Conservation (phyloP, 1,140 invertebrate genomes). For the Brachionus calyciflorus region DNA sequence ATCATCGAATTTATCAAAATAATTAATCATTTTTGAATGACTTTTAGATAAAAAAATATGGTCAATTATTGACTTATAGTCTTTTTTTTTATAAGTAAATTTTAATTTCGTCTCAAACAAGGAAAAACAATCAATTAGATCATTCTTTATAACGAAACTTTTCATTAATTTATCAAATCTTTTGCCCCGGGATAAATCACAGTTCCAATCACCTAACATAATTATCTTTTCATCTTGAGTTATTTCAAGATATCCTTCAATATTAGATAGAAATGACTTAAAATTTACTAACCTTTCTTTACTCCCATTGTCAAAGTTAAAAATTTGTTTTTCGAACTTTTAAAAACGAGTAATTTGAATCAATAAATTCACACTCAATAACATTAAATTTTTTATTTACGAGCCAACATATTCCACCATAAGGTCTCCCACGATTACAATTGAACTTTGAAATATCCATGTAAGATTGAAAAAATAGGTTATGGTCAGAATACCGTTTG, state of each 20-base stretch:
- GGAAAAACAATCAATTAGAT: too few species aligned
- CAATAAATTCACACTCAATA: too few species aligned
- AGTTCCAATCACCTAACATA: too few species aligned
- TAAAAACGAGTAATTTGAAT: background rate
- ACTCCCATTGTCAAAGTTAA: constrained; percentile 18
- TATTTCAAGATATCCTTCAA: background rate
- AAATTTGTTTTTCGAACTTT: background rate
- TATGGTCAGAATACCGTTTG: constrained; percentile 20
- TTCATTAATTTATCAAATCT: too few species aligned
- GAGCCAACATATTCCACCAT: constrained; percentile 25
- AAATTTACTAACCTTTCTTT: background rate
- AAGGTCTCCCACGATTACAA: background rate
- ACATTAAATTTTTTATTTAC: background rate
- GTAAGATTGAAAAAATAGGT: constrained; percentile 29
- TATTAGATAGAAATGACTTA: background rate
- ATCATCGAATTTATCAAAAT: too few species aligned
- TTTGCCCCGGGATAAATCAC: too few species aligned
- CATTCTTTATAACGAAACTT: too few species aligned
- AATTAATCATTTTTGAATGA: background rate
- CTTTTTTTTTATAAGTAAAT: too few species aligned
- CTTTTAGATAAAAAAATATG: constrained; percentile 4
- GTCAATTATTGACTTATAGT: constrained; percentile 7
- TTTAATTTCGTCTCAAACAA: too few species aligned
- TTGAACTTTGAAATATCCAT: background rate
- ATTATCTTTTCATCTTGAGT: background rate